These are phyloP conservation scores for Sycophila sp. DNA, from an alignment of 1,140 invertebrate genomes.

Conservation along the genomic window DNA sequence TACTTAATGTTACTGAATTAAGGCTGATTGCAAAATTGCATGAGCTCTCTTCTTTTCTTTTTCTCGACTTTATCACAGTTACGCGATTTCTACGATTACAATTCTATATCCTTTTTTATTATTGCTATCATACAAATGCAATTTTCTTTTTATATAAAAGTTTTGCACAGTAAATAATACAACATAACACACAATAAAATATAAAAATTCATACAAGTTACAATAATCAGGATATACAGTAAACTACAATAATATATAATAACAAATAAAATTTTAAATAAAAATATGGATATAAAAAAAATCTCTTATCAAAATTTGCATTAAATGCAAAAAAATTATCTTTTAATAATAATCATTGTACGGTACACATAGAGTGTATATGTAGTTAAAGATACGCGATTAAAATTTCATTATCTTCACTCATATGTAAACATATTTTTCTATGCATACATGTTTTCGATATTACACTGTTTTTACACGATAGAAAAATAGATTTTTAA, in stretches of 20 bases:
- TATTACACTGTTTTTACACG: too few relatives aligned
- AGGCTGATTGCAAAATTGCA: not conserved
- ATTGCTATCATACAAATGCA: not conserved
- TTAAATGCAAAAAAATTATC: not conserved
- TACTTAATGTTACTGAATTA: not conserved
- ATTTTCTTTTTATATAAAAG: too few relatives aligned
- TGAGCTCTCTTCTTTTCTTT: constrained; percentile 2
- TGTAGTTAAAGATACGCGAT: not conserved
- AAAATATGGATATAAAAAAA: not conserved
- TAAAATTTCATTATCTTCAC: not conserved
- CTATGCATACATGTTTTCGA: too few relatives aligned
- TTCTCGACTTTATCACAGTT: constrained; percentile 20
- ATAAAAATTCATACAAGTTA: constrained; percentile 3
- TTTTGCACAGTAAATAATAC: not conserved
- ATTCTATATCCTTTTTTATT: not conserved
- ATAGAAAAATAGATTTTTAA: too few relatives aligned
- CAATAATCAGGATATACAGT: not conserved
- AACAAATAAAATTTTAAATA: not conserved
- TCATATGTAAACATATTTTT: too few relatives aligned
- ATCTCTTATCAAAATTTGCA: constrained; percentile 8
- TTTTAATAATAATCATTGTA: constrained; percentile 2
- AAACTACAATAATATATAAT: not conserved
- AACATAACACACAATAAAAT: not conserved
- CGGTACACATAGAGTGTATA: not conserved
- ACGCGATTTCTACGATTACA: not conserved